These are phyloP conservation scores for Aegotheles bennettii DNA, from an alignment of 2,113 vertebrate species.

Conservation along the genomic window DNA sequence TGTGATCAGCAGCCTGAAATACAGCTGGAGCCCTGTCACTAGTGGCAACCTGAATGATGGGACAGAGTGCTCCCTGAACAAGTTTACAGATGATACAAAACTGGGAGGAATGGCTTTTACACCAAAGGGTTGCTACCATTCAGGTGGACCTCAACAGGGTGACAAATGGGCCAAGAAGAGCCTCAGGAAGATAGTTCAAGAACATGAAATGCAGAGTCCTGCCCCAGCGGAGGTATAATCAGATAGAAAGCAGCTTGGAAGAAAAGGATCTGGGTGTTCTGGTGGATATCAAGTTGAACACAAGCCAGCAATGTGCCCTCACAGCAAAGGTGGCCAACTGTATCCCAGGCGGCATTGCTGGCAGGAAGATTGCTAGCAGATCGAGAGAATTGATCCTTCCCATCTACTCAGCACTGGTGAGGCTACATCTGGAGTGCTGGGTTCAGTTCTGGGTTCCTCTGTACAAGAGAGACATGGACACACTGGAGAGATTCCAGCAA, in stretches of 20 bases:
- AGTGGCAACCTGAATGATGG: not conserved
- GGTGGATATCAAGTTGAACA: not conserved
- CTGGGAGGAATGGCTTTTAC: not conserved
- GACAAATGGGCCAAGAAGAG: not conserved
- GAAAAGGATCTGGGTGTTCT: not conserved
- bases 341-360: not conserved
- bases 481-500: not conserved
- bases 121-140: not conserved
- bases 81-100: not conserved
- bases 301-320: not conserved
- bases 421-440: not conserved
- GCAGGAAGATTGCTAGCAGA: not conserved
- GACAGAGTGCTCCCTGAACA: not conserved
- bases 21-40: not conserved
- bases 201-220: not conserved
- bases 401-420: not conserved
- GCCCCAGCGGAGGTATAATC: not conserved
- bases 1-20: not conserved
- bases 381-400: not conserved
- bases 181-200: not conserved
- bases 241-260: not conserved
- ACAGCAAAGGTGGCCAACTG: not conserved
- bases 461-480: not conserved
- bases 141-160: not conserved
- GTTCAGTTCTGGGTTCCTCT: not conserved